A percentile compares a stretch with the other conserved stretches of the same genome.
Evolutionary conservation across 1,140 invertebrate species (phyloP).

Genomic region (Tetragnatha versicolor): DNA sequence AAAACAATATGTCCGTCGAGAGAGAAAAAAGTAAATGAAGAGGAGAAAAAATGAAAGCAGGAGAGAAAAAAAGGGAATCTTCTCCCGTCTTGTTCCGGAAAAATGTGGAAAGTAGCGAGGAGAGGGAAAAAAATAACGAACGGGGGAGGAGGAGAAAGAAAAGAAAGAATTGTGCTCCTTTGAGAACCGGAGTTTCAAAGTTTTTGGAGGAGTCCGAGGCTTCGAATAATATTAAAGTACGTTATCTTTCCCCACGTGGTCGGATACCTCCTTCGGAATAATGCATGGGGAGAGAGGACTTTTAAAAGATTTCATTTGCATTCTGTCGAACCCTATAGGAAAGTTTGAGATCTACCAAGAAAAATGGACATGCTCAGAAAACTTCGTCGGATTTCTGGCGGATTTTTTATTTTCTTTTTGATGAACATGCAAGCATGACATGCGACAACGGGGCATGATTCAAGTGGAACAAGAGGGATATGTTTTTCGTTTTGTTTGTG

Average conservation of each 20-base stretch:
- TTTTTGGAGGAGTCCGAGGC: slow-evolving; percentile 25
- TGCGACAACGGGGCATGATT: too few species aligned
- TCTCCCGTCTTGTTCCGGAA: slow-evolving; percentile 33
- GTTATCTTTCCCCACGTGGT: slow-evolving; percentile 35
- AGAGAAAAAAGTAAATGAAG: neutral
- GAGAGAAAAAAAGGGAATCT: neutral
- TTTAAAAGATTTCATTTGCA: slow-evolving; percentile 48
- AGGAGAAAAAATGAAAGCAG: neutral
- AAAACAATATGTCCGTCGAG: slow-evolving; percentile 40
- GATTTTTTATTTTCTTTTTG: neutral
- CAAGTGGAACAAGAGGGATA: neutral
- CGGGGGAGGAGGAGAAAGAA: neutral
- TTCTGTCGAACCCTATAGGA: neutral
- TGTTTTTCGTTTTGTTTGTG: too few species aligned
- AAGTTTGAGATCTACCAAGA: slow-evolving; percentile 12
- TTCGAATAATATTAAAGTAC: slow-evolving; percentile 41
- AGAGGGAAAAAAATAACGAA: neutral
- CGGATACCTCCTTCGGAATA: slow-evolving; percentile 12
- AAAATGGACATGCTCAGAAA: neutral
- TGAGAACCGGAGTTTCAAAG: slow-evolving; percentile 37
- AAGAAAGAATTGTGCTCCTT: slow-evolving; percentile 39
- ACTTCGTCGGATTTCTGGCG: neutral
- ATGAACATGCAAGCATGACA: neutral
- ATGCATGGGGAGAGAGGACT: slow-evolving; percentile 23
- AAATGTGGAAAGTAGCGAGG: slow-evolving; percentile 34